These are phyloP conservation scores for Oscheius sp. DNA, from an alignment of 2,888 invertebrate species.

Conservation along the genomic window DNA sequence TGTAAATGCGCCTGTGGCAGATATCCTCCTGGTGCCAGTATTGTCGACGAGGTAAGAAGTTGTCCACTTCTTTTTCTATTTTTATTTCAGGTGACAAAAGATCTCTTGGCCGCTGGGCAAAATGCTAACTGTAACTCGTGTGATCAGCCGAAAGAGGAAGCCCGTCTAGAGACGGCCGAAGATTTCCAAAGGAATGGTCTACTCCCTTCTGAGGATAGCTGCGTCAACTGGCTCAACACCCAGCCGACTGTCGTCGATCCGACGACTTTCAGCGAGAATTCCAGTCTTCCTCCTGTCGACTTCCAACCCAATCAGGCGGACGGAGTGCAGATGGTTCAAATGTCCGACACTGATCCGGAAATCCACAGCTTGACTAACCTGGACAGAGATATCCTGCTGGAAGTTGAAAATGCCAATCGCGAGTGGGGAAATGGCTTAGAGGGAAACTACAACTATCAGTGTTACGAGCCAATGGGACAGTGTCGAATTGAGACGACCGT, in stretches of 20 bases:
- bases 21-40: slow-evolving; percentile 63
- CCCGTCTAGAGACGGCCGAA: slow-evolving; percentile 51
- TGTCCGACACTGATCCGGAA: slow-evolving; percentile 32
- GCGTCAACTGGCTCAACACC: slow-evolving; percentile 54
- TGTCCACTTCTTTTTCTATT: background rate
- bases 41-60: slow-evolving; percentile 65
- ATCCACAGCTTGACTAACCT: slow-evolving; percentile 24
- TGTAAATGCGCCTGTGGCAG: slow-evolving; percentile 64
- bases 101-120: slow-evolving; percentile 47
- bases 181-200: slow-evolving; percentile 57
- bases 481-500: slow-evolving; percentile 6
- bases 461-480: background rate
- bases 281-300: slow-evolving; percentile 6
- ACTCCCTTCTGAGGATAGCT: slow-evolving; percentile 47
- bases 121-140: slow-evolving; percentile 41
- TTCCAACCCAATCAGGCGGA: background rate
- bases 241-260: slow-evolving; percentile 48
- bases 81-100: slow-evolving; percentile 43
- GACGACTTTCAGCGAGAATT: slow-evolving; percentile 29
- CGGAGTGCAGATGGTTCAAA: slow-evolving; percentile 8
- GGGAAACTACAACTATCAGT: background rate
- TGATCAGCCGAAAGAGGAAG: slow-evolving; percentile 41
- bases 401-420: slow-evolving; percentile 11
- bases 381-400: slow-evolving; percentile 21
- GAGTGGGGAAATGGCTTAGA: slow-evolving; percentile 14